These are phyloP conservation scores for Drosophila kanapiae DNA, from an alignment of 1,140 invertebrate genomes.

Conservation along the genomic window DNA sequence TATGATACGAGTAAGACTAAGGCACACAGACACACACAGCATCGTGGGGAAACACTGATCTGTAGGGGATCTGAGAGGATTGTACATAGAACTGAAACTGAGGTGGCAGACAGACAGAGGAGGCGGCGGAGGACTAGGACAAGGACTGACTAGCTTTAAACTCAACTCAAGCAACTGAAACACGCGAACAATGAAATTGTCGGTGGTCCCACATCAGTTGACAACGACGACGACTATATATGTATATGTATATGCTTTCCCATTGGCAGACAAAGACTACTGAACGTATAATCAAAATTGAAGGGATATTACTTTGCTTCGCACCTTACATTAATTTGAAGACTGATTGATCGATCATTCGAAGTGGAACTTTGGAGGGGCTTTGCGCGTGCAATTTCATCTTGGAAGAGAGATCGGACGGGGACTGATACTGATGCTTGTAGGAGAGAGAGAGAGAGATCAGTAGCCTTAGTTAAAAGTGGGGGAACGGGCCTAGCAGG, in stretches of 20 bases:
- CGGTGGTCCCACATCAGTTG: not conserved
- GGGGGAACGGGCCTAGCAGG: not conserved
- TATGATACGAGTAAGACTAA: slow-evolving; percentile 56
- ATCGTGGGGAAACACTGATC: not conserved
- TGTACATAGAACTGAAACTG: slow-evolving; percentile 26
- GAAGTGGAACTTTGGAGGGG: slow-evolving; percentile 62
- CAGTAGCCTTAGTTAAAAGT: slow-evolving; percentile 42
- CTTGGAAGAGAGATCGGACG: slow-evolving; percentile 2
- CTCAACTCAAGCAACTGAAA: slow-evolving; percentile 22
- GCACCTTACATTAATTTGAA: slow-evolving; percentile 73
- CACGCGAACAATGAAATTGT: slow-evolving; percentile 56
- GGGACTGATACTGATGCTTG: not conserved
- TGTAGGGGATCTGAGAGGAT: slow-evolving; percentile 1
- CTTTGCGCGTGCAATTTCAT: slow-evolving; percentile 42
- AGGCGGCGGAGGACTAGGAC: slow-evolving; percentile 10
- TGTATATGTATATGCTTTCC: slow-evolving; percentile 36
- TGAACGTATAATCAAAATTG: slow-evolving; percentile 73
- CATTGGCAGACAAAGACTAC: slow-evolving; percentile 51
- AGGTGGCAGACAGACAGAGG: not conserved
- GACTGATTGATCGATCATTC: slow-evolving; percentile 66
- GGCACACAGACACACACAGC: slow-evolving; percentile 31
- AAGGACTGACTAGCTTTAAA: slow-evolving; percentile 53
- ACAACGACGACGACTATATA: slow-evolving; percentile 6
- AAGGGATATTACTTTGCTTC: slow-evolving; percentile 26
- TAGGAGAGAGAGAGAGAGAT: not conserved